phyloP scores from a whole-genome alignment of 2,113 vertebrate genomes.

The Salvelinus namaycush region DNA sequence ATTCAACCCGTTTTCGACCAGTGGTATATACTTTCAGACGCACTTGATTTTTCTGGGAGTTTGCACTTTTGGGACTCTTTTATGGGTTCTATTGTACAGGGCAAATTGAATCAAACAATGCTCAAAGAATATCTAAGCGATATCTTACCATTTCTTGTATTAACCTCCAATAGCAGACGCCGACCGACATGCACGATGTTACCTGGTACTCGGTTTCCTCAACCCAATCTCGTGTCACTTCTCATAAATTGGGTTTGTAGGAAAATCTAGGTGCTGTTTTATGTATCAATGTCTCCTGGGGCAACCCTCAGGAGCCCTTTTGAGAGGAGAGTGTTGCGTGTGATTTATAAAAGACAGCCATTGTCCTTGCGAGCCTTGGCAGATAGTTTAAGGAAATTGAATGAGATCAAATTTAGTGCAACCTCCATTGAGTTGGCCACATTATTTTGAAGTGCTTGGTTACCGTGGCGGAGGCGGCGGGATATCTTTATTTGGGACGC shows the following conservation, averaged over 20 bases:
- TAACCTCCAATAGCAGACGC: too few species aligned
- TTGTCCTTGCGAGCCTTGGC: conserved; percentile 72
- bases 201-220: neutral
- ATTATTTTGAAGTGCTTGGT: conserved; percentile 78
- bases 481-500: conserved; percentile 56
- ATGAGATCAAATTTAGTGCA: conserved; percentile 75
- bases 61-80: too few species aligned
- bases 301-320: conserved; percentile 69
- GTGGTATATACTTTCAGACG: too few species aligned
- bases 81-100: too few species aligned
- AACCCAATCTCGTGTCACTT: conserved; percentile 49
- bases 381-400: conserved; percentile 76
- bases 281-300: conserved; percentile 66
- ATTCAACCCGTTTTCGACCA: too few species aligned
- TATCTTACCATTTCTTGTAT: too few species aligned
- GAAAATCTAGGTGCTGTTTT: conserved; percentile 66
- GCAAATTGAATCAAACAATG: too few species aligned
- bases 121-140: too few species aligned
- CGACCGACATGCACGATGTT: too few species aligned
- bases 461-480: conserved; percentile 60
- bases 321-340: conserved; percentile 49
- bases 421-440: conserved; percentile 67
- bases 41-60: too few species aligned
- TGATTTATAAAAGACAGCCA: conserved; percentile 69
- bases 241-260: conserved; percentile 65